Percentiles rank a stretch among this genome's conserved stretches.
Evolutionary conservation across 1,140 invertebrate species (phyloP).

Genomic region (Drosophila kikkawai): DNA sequence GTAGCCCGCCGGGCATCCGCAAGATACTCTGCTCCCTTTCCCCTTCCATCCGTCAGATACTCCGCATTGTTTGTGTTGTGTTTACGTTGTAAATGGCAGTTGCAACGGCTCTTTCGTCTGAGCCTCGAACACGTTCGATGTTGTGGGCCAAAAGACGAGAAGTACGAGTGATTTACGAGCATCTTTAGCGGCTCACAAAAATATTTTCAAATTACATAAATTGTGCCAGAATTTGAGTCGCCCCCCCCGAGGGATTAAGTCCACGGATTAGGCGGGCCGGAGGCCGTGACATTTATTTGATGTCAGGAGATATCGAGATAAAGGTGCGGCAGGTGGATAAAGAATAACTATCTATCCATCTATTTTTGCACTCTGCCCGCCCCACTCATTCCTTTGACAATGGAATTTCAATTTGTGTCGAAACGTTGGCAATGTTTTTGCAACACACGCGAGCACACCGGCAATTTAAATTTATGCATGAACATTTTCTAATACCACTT

Average conservation of each 20-base stretch:
- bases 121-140: conserved; percentile 72
- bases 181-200: conserved; percentile 52
- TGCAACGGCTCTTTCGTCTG: conserved; percentile 29
- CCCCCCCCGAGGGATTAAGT: conserved; percentile 3
- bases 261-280: conserved; percentile 53
- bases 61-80: conserved; percentile 65
- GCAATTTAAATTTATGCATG: conserved; percentile 77
- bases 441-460: conserved; percentile 39
- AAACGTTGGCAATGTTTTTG: conserved; percentile 45
- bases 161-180: conserved; percentile 68
- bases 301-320: conserved; percentile 16
- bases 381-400: conserved; percentile 25
- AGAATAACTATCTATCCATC: conserved; percentile 21
- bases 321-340: conserved; percentile 15
- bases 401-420: conserved; percentile 30
- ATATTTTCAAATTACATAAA: conserved; percentile 74
- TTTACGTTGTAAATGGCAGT: conserved; percentile 77
- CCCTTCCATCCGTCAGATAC: conserved; percentile 5
- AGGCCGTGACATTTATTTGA: conserved; percentile 42
- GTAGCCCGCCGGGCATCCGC: conserved; percentile 35
- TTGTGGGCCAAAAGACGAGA: conserved; percentile 30
- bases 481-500: conserved; percentile 79
- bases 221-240: conserved; percentile 46
- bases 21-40: conserved; percentile 20
- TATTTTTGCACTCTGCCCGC: conserved; percentile 17